Conservation (phyloP, 1,140 invertebrate species). For the Phenacoccus solenopsis region DNA sequence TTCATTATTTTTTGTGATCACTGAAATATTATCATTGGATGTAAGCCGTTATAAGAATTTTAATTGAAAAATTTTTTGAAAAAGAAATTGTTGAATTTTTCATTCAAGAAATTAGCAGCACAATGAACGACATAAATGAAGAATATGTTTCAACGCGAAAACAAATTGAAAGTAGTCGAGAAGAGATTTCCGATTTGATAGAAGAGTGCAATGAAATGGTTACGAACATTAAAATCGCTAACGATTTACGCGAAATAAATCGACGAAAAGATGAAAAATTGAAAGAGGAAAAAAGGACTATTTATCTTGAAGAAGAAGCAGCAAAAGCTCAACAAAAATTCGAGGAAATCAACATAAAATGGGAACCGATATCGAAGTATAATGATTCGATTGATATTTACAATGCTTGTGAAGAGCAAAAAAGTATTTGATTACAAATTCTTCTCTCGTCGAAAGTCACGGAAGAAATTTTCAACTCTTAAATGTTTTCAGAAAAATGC, state of each 20-base stretch:
- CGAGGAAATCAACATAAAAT: neutral
- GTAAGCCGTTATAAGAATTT: too few species aligned
- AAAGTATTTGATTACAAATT: neutral
- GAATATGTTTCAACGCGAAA: neutral
- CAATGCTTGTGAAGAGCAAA: neutral
- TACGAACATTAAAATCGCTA: neutral
- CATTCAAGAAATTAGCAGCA: too few species aligned
- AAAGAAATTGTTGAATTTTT: too few species aligned
- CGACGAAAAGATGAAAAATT: neutral
- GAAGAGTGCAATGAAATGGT: neutral
- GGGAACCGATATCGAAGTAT: neutral
- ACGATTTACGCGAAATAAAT: constrained; percentile 1
- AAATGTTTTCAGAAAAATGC: neutral
- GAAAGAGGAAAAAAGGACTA: neutral
- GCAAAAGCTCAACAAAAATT: neutral
- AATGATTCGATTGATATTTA: constrained; percentile 3
- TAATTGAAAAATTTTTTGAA: too few species aligned
- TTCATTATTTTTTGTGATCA: neutral
- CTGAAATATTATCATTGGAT: too few species aligned
- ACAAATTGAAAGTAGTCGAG: neutral
- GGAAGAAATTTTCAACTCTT: neutral
- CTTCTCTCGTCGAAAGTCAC: neutral
- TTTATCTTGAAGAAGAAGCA: neutral
- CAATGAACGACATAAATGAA: neutral
- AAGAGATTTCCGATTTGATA: neutral